These are phyloP conservation scores for Chrysoperla carnea DNA, from an alignment of 1,140 invertebrate genomes.

Conservation along the genomic window DNA sequence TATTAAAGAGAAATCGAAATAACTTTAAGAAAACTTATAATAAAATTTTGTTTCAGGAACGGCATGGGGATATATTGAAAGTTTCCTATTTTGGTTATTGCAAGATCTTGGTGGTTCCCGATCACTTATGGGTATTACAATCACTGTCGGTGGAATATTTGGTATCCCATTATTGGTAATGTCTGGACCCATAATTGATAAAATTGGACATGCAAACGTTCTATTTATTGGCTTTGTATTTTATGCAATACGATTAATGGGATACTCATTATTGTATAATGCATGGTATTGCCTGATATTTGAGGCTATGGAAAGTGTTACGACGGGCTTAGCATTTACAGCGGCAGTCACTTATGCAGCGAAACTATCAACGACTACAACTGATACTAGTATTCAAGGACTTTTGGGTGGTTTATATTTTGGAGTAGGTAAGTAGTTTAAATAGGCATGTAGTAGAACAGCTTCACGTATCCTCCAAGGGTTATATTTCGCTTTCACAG, in stretches of 20 bases:
- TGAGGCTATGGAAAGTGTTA: slow-evolving; percentile 69
- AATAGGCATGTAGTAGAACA: too few species aligned
- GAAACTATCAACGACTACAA: slow-evolving; percentile 56
- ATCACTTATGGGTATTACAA: slow-evolving; percentile 67
- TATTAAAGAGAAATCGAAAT: neutral
- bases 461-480: slow-evolving; percentile 1
- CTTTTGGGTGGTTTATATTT: slow-evolving; percentile 64
- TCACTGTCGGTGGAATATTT: slow-evolving; percentile 58
- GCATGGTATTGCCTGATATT: slow-evolving; percentile 67
- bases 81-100: slow-evolving; percentile 73
- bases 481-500: too few species aligned
- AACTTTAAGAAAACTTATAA: neutral
- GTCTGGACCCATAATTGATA: slow-evolving; percentile 60
- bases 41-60: slow-evolving; percentile 33
- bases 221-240: slow-evolving; percentile 62
- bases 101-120: slow-evolving; percentile 61
- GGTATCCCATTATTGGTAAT: slow-evolving; percentile 61
- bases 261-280: slow-evolving; percentile 65
- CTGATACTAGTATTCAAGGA: slow-evolving; percentile 67
- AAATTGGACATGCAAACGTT: slow-evolving; percentile 66
- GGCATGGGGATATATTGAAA: slow-evolving; percentile 71
- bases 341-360: slow-evolving; percentile 69
- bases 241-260: slow-evolving; percentile 54
- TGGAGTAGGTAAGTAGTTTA: slow-evolving; percentile 51
- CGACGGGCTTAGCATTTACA: slow-evolving; percentile 65